phyloP scores from a whole-genome alignment of 1,140 invertebrate genomes.

The Bombus huntii region DNA sequence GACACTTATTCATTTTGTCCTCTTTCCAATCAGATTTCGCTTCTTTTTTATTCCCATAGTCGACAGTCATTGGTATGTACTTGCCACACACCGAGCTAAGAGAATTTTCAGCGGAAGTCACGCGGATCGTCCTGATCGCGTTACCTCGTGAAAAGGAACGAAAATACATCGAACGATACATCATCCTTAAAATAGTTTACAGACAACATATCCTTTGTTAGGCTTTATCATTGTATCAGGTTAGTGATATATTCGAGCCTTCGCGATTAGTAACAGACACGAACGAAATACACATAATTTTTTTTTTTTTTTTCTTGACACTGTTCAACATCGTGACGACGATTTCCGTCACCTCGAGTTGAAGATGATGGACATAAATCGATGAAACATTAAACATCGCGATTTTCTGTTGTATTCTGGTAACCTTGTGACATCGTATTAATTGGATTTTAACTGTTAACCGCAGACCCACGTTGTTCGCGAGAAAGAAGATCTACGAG shows the following conservation, averaged over 20 bases:
- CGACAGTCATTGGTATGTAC: background rate
- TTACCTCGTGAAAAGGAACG: slow-evolving; percentile 7
- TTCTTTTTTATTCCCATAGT: background rate
- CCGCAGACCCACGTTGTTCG: background rate
- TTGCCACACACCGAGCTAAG: background rate
- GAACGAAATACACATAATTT: background rate
- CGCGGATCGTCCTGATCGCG: background rate
- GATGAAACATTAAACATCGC: slow-evolving; percentile 12
- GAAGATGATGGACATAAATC: background rate
- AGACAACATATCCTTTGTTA: background rate
- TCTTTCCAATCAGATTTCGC: background rate
- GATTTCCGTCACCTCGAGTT: background rate
- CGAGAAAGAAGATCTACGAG: background rate
- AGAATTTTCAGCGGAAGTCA: background rate
- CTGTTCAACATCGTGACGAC: background rate
- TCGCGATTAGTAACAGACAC: slow-evolving; percentile 1
- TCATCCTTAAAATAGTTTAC: slow-evolving; percentile 14
- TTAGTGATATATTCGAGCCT: background rate
- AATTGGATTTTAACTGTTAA: background rate
- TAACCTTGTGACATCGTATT: too few species aligned
- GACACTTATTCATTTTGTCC: slow-evolving; percentile 46
- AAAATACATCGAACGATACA: slow-evolving; percentile 3
- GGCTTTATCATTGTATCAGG: background rate
- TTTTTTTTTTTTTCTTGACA: background rate
- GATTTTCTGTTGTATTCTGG: background rate